Evolutionary conservation across 2,113 vertebrate genomes (phyloP).

Genomic region (Hepsetus odoe): DNA sequence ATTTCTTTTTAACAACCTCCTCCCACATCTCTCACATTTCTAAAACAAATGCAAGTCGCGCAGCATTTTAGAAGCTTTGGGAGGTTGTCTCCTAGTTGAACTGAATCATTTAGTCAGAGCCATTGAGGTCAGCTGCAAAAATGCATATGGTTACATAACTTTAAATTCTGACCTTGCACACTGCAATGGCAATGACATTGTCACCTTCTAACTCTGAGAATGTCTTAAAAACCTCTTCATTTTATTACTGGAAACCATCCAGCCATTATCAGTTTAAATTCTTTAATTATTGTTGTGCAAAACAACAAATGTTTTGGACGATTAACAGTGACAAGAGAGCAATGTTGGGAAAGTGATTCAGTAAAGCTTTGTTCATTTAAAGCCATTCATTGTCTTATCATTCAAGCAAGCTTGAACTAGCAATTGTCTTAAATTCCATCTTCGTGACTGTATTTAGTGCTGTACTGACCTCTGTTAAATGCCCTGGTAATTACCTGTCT

Average conservation of each 20-base stretch:
- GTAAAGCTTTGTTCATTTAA: neutral
- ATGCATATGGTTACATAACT: neutral
- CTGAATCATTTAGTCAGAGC: neutral
- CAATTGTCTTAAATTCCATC: slow-evolving; percentile 1
- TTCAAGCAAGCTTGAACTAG: neutral
- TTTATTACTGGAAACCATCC: neutral
- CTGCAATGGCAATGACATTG: neutral
- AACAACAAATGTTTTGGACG: neutral
- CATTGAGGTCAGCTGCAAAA: neutral
- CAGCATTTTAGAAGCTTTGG: slow-evolving; percentile 42
- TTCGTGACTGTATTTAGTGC: neutral
- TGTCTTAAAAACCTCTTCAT: neutral
- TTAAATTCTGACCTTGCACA: neutral
- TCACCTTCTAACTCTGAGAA: neutral
- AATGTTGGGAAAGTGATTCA: neutral
- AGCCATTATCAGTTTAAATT: neutral
- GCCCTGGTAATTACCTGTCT: neutral
- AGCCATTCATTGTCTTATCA: neutral
- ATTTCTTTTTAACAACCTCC: slow-evolving; percentile 9
- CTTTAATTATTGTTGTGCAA: neutral
- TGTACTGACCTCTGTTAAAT: neutral
- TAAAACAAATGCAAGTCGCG: slow-evolving; percentile 40
- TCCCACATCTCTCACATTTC: slow-evolving; percentile 21
- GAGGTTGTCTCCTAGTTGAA: slow-evolving; percentile 1
- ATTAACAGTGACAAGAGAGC: neutral